Evolutionary conservation across 2,113 vertebrate genomes (phyloP).

Genomic region (Elephantulus edwardii): DNA sequence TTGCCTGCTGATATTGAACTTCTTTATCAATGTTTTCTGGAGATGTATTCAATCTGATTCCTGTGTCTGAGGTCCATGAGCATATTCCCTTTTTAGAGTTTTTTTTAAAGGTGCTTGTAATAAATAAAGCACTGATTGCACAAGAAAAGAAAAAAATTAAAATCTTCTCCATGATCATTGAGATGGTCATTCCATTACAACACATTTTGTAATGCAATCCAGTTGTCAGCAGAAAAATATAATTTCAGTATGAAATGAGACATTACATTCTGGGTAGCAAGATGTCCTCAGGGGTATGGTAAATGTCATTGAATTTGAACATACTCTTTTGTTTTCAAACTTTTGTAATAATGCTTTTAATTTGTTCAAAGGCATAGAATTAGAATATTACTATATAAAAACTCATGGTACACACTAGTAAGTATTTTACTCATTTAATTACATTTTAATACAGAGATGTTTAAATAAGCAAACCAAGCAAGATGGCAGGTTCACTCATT

Average conservation of each 20-base stretch:
- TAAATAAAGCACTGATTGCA: too few relatives aligned
- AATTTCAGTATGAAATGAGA: background rate
- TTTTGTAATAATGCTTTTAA: conserved; percentile 25
- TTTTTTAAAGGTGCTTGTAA: too few relatives aligned
- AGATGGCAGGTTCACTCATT: background rate
- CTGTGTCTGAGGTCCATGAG: too few relatives aligned
- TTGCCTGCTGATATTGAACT: too few relatives aligned
- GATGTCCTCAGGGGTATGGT: background rate
- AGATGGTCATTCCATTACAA: background rate
- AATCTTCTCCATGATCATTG: background rate
- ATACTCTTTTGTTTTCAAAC: conserved; percentile 21
- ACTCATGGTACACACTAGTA: background rate
- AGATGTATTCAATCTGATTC: too few relatives aligned
- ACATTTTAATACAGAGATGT: background rate
- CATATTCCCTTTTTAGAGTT: too few relatives aligned
- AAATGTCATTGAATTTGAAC: background rate
- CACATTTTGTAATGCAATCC: background rate
- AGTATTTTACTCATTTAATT: background rate
- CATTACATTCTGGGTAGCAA: background rate
- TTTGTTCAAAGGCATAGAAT: background rate
- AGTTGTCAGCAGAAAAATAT: background rate
- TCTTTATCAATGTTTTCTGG: too few relatives aligned
- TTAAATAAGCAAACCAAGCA: background rate
- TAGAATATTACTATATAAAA: background rate
- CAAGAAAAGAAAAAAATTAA: too few relatives aligned